Percentiles rank a stretch among this genome's conserved stretches.
Evolutionary conservation across 2,113 vertebrate genomes (phyloP).

Genomic region (Columba livia): DNA sequence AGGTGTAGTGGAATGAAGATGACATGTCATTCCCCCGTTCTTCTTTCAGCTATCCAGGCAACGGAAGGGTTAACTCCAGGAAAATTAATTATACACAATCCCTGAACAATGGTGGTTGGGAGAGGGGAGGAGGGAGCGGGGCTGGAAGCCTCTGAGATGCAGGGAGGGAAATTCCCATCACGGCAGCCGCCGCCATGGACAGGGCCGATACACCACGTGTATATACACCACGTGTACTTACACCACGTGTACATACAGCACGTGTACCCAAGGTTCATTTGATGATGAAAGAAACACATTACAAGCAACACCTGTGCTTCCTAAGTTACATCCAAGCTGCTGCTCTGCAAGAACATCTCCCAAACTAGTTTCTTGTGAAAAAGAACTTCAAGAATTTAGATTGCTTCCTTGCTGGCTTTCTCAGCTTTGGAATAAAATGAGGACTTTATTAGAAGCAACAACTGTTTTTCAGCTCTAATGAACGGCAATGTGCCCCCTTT

Average conservation of each 20-base stretch:
- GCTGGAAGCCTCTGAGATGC: background rate
- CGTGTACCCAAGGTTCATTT: background rate
- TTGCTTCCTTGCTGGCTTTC: background rate
- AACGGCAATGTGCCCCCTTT: background rate
- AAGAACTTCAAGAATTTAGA: background rate
- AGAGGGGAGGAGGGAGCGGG: background rate
- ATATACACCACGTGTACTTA: no score
- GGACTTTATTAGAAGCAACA: background rate
- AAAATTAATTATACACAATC: conserved; percentile 35
- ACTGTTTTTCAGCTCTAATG: background rate
- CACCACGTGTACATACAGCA: no score
- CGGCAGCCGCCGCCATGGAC: no score
- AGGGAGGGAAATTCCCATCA: background rate
- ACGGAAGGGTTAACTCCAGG: conserved; percentile 18
- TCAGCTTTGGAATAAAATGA: background rate
- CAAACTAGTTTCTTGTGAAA: background rate
- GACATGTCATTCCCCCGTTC: background rate
- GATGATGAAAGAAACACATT: background rate
- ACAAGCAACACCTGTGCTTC: background rate
- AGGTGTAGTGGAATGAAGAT: background rate
- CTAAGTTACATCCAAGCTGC: background rate
- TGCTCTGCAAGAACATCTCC: background rate
- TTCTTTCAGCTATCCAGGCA: background rate
- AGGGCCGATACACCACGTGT: no score
- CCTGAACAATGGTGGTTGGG: conserved; percentile 23